These are phyloP conservation scores for Phylloscopus trochilus DNA, from an alignment of 2,113 vertebrate genomes.

Conservation along the genomic window DNA sequence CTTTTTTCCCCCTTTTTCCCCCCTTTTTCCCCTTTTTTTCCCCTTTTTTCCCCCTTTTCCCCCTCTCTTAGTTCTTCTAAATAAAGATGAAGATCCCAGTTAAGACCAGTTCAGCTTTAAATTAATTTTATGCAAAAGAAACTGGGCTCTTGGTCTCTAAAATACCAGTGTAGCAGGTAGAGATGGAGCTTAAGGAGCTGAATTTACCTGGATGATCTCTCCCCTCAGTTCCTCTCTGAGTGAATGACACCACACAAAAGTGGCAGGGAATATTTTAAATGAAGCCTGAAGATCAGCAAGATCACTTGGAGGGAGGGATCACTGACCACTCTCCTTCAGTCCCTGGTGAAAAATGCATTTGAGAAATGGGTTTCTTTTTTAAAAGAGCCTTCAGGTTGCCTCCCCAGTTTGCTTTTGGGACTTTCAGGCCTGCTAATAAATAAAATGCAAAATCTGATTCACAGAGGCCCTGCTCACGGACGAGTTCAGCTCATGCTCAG, in stretches of 20 bases:
- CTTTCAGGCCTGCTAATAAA: not conserved
- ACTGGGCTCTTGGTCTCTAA: not conserved
- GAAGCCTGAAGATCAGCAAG: not conserved
- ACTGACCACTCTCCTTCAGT: not conserved
- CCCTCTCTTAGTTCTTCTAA: not conserved
- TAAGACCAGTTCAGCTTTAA: not conserved
- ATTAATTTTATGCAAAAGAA: not conserved
- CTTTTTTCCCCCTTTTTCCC: too few species aligned
- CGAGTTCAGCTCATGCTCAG: not conserved
- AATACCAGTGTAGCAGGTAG: accelerated
- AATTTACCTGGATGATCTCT: not conserved
- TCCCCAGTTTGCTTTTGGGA: not conserved
- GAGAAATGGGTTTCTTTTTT: not conserved
- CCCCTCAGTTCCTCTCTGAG: not conserved
- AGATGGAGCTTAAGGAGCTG: not conserved
- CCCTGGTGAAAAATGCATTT: not conserved
- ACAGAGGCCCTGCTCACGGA: too few species aligned
- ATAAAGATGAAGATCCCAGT: not conserved
- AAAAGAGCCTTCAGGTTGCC: not conserved
- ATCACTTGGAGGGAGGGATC: not conserved
- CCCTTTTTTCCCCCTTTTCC: accelerated
- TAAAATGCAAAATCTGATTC: not conserved
- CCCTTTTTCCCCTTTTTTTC: accelerated
- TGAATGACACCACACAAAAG: not conserved
- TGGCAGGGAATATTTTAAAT: not conserved